Evolutionary conservation across 2,888 invertebrate species (phyloP), one percentile per base, ranked within the genome.

Genomic region (Drosophila parthenogenetica): DNA sequence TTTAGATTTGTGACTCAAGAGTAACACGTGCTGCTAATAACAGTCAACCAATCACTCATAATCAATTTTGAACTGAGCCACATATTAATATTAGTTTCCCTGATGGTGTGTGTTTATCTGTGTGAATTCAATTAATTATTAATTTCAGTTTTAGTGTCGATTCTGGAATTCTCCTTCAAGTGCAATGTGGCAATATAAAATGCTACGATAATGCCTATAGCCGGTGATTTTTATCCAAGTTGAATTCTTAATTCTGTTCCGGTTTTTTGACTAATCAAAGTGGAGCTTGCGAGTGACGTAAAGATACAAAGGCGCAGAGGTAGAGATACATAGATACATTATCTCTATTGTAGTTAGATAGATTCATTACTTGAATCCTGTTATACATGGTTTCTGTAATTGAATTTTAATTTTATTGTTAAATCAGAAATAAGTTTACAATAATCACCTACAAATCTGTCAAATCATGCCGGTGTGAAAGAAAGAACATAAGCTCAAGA

Each of bases 381-480:
- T 42, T 37, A 19, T 10, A 39, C 50, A 43, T 29, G 51, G 42
- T 14, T 25, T 29, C 35, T 53, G 65, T 53, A 74, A 42, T 48
- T 63, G 42, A 35, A 35, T 55, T 39, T 48, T 29, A 42, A 37
- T 55, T 48, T 61, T 61, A 46, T 69, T 59, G 51, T 49, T 50
- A 43, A 46, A 50, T 8, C 49, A 11, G 32, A 65, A 66, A 17
- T 53, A 39, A 39, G 70, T 59, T 66, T 35, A 68, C 29, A 59
- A 35, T 54, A 37, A 54, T 49, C 25, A 14, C 5, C 35, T 43
- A n/a, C 37, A 45, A 62, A 57, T 51, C 0, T 58, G 76, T 53
- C 16, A 8, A 10, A 69, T 76, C 78, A 76, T 66, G 65, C 65
- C 78, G 74, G 62, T 63, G 48, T 43, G 58, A 59, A 77, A 29